A percentile compares a stretch with the other conserved stretches of the same genome.
Evolutionary conservation across 2,888 invertebrate species (phyloP).

Genomic region (Drymonia ruficornis): DNA sequence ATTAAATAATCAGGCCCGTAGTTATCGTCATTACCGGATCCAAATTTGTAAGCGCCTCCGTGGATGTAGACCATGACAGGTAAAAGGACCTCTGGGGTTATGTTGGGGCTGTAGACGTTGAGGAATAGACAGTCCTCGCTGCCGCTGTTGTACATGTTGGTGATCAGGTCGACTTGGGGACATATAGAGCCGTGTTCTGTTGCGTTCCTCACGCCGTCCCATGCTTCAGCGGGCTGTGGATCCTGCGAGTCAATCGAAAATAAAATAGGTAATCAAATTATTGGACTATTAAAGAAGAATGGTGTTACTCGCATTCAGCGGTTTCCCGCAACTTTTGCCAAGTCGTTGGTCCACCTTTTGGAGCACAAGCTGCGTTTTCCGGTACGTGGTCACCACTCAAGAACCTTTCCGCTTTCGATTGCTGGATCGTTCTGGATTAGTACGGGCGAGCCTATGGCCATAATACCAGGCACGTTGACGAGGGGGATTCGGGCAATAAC

Average conservation of each 20-base stretch:
- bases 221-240: constrained; percentile 13
- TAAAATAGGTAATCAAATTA: too few species aligned
- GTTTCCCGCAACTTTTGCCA: too few species aligned
- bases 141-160: constrained; percentile 18
- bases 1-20: constrained; percentile 15
- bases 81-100: neutral
- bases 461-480: too few species aligned
- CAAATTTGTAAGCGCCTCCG: constrained; percentile 48
- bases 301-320: too few species aligned
- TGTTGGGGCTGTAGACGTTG: constrained; percentile 18
- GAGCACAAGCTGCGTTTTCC: too few species aligned
- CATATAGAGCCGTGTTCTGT: constrained; percentile 19
- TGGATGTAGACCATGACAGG: constrained; percentile 53
- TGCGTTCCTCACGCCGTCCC: constrained; percentile 17
- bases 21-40: constrained; percentile 30
- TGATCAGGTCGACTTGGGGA: constrained; percentile 19
- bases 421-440: too few species aligned
- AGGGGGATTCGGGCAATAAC: too few species aligned
- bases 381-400: too few species aligned
- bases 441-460: too few species aligned
- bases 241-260: constrained; percentile 9
- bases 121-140: constrained; percentile 41
- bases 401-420: too few species aligned
- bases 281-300: too few species aligned
- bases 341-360: too few species aligned